Percentiles rank a stretch among this genome's conserved stretches.
Conservation (phyloP, 2,797 vertebrate species). For the Microchirus variegatus region DNA sequence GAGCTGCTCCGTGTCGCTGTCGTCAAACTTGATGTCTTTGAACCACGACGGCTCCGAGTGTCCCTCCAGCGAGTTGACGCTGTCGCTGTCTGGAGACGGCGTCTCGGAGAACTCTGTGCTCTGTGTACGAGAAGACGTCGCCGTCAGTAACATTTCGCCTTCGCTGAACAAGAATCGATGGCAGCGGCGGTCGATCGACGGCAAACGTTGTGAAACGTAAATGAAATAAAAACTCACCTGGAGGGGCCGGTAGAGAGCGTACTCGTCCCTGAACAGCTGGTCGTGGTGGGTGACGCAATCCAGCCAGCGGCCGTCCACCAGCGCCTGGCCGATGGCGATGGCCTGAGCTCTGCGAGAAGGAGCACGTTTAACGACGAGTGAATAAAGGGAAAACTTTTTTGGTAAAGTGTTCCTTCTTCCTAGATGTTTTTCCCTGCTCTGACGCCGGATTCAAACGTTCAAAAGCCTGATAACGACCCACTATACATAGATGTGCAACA, state of each 20-base stretch:
- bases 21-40: conserved; percentile 99
- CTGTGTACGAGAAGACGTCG: conserved; percentile 80
- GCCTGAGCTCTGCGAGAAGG: conserved; percentile 89
- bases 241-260: conserved; percentile 94
- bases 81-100: conserved; percentile 97
- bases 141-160: too few species aligned
- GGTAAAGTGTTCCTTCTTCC: too few species aligned
- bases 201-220: too few species aligned
- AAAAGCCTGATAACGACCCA: too few species aligned
- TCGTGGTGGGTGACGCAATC: conserved; percentile 97
- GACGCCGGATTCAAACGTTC: too few species aligned
- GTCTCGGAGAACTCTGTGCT: conserved; percentile 97
- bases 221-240: conserved; percentile 92
- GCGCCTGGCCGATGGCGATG: conserved; percentile 95
- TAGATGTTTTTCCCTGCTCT: too few species aligned
- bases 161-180: too few species aligned
- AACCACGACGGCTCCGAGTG: conserved; percentile 99
- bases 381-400: too few species aligned
- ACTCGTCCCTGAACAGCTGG: conserved; percentile 97
- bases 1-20: conserved; percentile 96
- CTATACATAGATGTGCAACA: too few species aligned
- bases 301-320: conserved; percentile 96
- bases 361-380: neutral
- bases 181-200: too few species aligned
- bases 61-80: conserved; percentile 95